Conservation (phyloP, 2,113 vertebrate genomes). For the Synchiropus splendidus region DNA sequence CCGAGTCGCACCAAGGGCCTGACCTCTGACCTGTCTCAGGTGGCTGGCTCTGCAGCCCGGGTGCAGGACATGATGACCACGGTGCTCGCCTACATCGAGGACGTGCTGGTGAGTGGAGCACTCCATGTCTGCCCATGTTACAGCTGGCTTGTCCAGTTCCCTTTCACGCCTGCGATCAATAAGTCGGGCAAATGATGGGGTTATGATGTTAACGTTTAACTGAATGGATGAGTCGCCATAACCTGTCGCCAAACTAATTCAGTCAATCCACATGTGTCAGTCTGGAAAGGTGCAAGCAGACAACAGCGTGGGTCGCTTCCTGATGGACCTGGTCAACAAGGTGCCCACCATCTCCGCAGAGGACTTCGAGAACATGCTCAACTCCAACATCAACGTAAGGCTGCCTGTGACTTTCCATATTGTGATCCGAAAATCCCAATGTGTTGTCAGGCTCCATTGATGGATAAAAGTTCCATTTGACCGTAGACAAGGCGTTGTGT, state of each 20-base stretch:
- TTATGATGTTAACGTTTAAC: no score
- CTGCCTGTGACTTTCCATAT: not conserved
- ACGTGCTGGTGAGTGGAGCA: constrained; percentile 80
- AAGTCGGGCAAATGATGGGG: no score
- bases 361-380: constrained; percentile 98
- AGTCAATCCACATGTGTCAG: constrained; percentile 51
- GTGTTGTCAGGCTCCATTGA: no score
- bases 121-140: no score
- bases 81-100: constrained; percentile 87
- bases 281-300: constrained; percentile 91
- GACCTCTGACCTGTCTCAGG: constrained; percentile 92
- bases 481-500: not conserved
- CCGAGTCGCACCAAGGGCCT: constrained; percentile 82
- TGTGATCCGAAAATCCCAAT: no score
- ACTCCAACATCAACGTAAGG: constrained; percentile 97
- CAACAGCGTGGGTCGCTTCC: constrained; percentile 90
- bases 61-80: constrained; percentile 89
- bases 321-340: constrained; percentile 96
- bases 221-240: no score
- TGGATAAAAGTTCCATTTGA: no score
- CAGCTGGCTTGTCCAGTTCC: no score
- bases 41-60: constrained; percentile 76
- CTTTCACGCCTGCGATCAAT: no score
- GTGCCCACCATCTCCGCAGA: constrained; percentile 91
- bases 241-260: no score